These are phyloP conservation scores for Lasiurus borealis DNA, from an alignment of 2,113 vertebrate species.

Conservation along the genomic window DNA sequence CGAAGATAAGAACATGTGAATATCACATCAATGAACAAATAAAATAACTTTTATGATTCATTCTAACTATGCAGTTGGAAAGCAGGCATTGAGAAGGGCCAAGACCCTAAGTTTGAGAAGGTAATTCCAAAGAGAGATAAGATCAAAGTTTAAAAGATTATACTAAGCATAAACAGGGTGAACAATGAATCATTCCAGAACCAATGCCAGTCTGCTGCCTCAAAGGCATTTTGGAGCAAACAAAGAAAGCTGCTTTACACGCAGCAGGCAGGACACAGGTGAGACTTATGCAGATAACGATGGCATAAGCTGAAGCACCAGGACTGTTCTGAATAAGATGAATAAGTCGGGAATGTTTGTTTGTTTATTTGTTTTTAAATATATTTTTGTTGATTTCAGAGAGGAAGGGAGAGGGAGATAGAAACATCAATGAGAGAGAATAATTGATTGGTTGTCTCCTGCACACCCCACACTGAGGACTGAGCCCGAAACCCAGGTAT, in stretches of 20 bases:
- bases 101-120: not conserved
- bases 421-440: too few species aligned
- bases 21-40: not conserved
- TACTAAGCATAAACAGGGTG: not conserved
- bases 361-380: too few species aligned
- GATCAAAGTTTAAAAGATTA: constrained; percentile 20
- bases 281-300: not conserved
- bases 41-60: not conserved
- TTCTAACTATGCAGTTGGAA: not conserved
- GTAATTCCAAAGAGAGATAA: not conserved
- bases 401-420: too few species aligned
- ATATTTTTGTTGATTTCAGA: not conserved
- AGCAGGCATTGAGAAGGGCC: not conserved
- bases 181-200: not conserved
- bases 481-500: too few species aligned
- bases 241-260: not conserved
- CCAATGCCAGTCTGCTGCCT: not conserved
- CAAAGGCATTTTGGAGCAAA: not conserved
- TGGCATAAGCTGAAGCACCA: not conserved
- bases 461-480: too few species aligned
- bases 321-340: not conserved
- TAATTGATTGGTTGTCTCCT: too few species aligned
- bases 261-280: not conserved
- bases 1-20: not conserved
- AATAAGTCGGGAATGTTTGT: not conserved